Conservation (phyloP, 2,113 vertebrate species). For the Sus scrofa region DNA sequence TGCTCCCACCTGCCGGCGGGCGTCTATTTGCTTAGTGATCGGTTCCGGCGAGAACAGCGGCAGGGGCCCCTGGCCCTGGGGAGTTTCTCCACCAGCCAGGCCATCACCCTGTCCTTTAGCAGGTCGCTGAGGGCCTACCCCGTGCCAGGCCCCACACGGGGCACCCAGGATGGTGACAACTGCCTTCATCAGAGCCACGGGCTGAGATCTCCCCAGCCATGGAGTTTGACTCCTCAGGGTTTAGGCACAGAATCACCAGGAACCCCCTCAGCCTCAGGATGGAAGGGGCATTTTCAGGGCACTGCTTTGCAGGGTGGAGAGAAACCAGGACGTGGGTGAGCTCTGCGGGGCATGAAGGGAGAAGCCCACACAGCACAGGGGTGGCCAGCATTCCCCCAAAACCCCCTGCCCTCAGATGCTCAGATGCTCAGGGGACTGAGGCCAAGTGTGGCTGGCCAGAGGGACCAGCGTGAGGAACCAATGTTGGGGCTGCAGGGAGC, state of each 20-base stretch:
- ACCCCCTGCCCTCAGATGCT: rapidly evolving
- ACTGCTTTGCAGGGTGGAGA: neutral
- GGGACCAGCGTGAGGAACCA: rapidly evolving
- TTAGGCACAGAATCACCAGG: neutral
- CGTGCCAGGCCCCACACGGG: rapidly evolving
- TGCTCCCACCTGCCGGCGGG: too few species aligned
- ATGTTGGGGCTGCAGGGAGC: rapidly evolving
- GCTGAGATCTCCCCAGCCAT: neutral
- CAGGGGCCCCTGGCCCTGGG: rapidly evolving
- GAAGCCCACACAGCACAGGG: rapidly evolving
- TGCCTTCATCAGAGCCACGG: rapidly evolving
- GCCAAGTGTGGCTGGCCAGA: neutral
- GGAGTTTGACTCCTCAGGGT: neutral
- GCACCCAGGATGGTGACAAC: rapidly evolving
- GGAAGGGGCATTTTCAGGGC: neutral
- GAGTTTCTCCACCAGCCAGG: rapidly evolving
- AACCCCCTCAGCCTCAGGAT: too few species aligned
- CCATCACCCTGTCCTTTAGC: neutral
- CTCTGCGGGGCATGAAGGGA: neutral
- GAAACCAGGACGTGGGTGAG: rapidly evolving
- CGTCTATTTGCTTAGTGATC: rapidly evolving
- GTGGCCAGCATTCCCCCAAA: rapidly evolving
- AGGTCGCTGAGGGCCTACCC: rapidly evolving
- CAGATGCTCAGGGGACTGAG: too few species aligned
- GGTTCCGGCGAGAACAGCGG: rapidly evolving